Base-by-base conservation (phyloP, 2,888 invertebrate genomes). In the Tetrapedia diversipes region DNA sequence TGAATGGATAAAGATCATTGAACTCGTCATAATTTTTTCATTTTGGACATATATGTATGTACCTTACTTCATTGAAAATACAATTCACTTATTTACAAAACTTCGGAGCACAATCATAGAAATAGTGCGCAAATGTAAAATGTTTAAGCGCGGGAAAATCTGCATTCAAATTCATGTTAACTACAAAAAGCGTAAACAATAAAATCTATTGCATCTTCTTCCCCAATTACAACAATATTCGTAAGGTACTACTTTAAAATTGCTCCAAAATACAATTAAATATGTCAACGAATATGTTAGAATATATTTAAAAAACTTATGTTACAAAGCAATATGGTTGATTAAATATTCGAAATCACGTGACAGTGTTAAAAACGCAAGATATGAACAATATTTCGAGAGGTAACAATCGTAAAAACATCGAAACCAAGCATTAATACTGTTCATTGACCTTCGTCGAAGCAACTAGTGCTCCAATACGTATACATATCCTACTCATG, bases 391-490 rank as follows among this genome's bases (percentile, higher is more conserved):
- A 51, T 16, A 59, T 53, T 29, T 16, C 2, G 32, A 24, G 22
- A 37, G 16, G 24, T 41, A 49, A 41, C 24, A 1, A 43, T 19
- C 53, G 16, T 7, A 65, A 53, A 71, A 64, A 59, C 64, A 29
- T 72, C 45, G 64, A 65, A 72, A 72, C 29, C 51, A 51, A 56
- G 39, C 60, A 43, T 69, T 75, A 29, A 68, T 67, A 61, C 49
- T 65, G 66, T 77, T 60, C 69, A 63, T 77, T 61, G 70, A 69
- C 76, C 76, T 70, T 75, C 68, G 65, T 54, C 11, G 76, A 77
- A 76, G 76, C 77, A 76, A 77, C 77, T 77, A 77, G 76, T 76
- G 76, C 59, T 78, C 65, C 51, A 49, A 45, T 47, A 51, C 60
- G 19, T 60, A 45, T 61, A 56, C 22, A 24, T 39, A 56, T 29